Conservation (phyloP, 1,140 invertebrate genomes). For the Odontomachus brunneus region DNA sequence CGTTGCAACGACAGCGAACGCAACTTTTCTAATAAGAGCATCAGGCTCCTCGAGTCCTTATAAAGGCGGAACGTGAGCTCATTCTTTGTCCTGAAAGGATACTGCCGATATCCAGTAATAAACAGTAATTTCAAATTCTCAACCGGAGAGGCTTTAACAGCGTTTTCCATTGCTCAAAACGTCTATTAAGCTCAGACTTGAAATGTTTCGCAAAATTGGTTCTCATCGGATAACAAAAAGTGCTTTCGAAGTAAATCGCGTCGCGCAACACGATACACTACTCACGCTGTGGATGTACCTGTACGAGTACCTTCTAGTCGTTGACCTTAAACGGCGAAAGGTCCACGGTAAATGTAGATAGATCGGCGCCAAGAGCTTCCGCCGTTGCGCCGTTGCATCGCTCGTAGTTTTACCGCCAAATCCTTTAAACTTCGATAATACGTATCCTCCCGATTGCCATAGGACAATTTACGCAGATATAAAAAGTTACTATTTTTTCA, state of each 20-base stretch:
- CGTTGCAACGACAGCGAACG: slow-evolving; percentile 56
- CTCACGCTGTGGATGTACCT: background rate
- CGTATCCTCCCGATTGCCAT: background rate
- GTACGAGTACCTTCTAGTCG: slow-evolving; percentile 32
- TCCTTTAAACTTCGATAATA: slow-evolving; percentile 42
- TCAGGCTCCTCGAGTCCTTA: background rate
- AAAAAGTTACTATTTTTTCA: background rate
- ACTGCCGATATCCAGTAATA: slow-evolving; percentile 6
- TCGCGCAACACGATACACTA: background rate
- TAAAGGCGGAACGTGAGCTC: background rate
- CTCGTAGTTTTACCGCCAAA: slow-evolving; percentile 33
- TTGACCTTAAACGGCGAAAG: slow-evolving; percentile 64
- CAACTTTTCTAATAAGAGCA: slow-evolving; percentile 53
- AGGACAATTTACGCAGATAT: background rate
- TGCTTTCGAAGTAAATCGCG: slow-evolving; percentile 27
- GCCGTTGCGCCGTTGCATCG: slow-evolving; percentile 51
- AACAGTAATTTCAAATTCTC: slow-evolving; percentile 36
- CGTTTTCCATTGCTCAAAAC: background rate
- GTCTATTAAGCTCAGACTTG: slow-evolving; percentile 16
- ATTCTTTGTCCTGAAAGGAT: background rate
- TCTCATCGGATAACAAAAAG: slow-evolving; percentile 24
- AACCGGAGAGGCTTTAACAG: too few species aligned
- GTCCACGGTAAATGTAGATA: slow-evolving; percentile 56
- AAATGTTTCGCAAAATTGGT: slow-evolving; percentile 45
- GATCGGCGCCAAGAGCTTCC: slow-evolving; percentile 61